Percentiles rank a stretch among this genome's conserved stretches.
These are phyloP conservation scores for Centropus unirufus DNA, from an alignment of 2,113 vertebrate genomes.

Conservation along the genomic window DNA sequence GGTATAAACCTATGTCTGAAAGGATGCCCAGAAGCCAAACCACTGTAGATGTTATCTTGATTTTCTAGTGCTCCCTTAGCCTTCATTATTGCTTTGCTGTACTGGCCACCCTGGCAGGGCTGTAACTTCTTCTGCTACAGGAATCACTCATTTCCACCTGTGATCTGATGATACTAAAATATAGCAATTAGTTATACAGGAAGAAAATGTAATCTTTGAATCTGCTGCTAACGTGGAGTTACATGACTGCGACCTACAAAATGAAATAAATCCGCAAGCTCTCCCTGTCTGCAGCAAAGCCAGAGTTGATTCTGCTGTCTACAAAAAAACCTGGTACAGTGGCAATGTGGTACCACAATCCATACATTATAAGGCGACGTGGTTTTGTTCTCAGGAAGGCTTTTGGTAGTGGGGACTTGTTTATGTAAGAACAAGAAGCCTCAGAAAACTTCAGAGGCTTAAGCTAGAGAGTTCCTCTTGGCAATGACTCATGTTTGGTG, in stretches of 20 bases:
- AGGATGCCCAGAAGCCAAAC: constrained; percentile 13
- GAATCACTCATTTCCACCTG: not conserved
- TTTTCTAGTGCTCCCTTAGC: not conserved
- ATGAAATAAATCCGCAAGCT: not conserved
- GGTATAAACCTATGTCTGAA: not conserved
- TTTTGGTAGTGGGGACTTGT: not conserved
- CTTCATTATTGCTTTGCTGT: not conserved
- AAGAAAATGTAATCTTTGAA: constrained; percentile 10
- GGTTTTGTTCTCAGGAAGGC: not conserved
- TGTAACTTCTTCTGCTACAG: constrained; percentile 15
- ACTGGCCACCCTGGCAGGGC: not conserved
- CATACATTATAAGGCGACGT: not conserved
- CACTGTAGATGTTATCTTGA: not conserved
- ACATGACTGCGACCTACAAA: not conserved
- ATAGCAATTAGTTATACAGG: not conserved
- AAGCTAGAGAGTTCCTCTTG: not conserved
- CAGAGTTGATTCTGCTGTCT: not conserved
- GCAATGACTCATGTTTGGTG: not conserved
- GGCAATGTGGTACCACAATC: not conserved
- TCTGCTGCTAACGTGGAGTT: not conserved
- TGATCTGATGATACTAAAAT: constrained; percentile 13
- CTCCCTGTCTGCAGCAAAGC: not conserved
- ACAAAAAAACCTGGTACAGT: not conserved
- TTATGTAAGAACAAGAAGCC: not conserved
- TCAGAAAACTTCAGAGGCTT: not conserved